These are phyloP conservation scores for Sinodicranocentrus sp. DNA, from an alignment of 2,888 invertebrate genomes.

Conservation along the genomic window DNA sequence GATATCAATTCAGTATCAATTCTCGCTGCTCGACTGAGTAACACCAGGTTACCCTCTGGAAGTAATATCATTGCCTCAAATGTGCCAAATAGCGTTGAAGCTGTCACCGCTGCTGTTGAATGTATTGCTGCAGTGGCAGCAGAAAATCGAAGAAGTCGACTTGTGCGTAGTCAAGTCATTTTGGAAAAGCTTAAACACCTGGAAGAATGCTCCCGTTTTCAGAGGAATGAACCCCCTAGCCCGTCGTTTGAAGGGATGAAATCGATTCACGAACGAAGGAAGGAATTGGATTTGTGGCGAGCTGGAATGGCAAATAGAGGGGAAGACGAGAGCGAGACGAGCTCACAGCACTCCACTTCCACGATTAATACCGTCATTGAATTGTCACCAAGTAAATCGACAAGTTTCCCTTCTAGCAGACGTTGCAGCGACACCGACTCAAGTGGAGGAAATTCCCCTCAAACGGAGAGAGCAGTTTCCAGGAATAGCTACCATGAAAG, in stretches of 20 bases:
- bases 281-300: constrained; percentile 78
- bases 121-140: constrained; percentile 49
- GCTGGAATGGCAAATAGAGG: constrained; percentile 68
- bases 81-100: constrained; percentile 68
- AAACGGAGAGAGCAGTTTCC: constrained; percentile 75
- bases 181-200: constrained; percentile 78
- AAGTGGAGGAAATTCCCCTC: constrained; percentile 74
- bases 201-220: constrained; percentile 77
- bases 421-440: constrained; percentile 75
- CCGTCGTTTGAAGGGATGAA: constrained; percentile 78
- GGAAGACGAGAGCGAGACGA: constrained; percentile 78
- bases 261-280: constrained; percentile 77
- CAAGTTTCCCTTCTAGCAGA: constrained; percentile 73
- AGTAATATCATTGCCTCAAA: constrained; percentile 64
- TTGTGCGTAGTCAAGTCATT: constrained; percentile 77
- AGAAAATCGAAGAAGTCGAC: constrained; percentile 71
- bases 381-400: constrained; percentile 76
- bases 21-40: constrained; percentile 71
- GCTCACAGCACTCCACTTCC: constrained; percentile 79
- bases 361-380: constrained; percentile 78
- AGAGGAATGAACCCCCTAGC: constrained; percentile 76
- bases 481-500: constrained; percentile 66
- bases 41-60: constrained; percentile 64
- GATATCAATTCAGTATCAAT: constrained; percentile 71
- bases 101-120: constrained; percentile 68